phyloP scores from a whole-genome alignment of 1,140 invertebrate genomes.

The Drosophila quadrilineata region DNA sequence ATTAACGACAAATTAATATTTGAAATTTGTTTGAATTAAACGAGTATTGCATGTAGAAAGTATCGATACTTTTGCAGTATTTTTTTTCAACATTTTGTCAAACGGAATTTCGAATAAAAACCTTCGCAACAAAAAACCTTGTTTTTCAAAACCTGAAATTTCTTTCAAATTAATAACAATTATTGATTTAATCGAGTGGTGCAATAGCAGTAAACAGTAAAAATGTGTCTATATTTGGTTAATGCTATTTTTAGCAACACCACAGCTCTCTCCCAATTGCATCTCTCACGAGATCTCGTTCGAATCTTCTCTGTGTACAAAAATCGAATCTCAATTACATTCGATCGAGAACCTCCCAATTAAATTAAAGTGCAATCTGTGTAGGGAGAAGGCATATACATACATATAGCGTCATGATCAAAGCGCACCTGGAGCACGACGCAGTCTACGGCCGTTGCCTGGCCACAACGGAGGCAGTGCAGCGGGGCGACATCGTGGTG shows the following conservation, averaged over 20 bases:
- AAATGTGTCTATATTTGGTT: neutral
- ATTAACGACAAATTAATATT: too few relatives aligned
- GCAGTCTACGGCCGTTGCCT: constrained; percentile 86
- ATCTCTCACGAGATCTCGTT: neutral
- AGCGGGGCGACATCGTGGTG: constrained; percentile 87
- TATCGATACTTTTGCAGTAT: neutral
- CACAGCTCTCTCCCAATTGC: neutral
- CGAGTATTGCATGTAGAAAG: neutral
- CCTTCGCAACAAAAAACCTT: too few relatives aligned
- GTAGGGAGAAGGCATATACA: too few relatives aligned
- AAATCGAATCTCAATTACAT: neutral
- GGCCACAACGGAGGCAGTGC: constrained; percentile 85
- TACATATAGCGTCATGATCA: constrained; percentile 68
- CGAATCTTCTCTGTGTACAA: neutral
- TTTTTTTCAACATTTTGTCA: neutral
- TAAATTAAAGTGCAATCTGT: neutral
- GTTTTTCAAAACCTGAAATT: neutral
- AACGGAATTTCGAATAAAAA: too few relatives aligned
- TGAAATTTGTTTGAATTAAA: too few relatives aligned
- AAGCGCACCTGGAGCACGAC: constrained; percentile 65
- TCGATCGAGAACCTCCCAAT: neutral
- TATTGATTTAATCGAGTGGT: too few relatives aligned
- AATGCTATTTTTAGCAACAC: constrained; percentile 13
- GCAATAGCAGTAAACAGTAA: neutral
- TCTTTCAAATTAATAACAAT: neutral